Conservation (phyloP, 1,140 invertebrate genomes). For the Drosophila novamexicana region DNA sequence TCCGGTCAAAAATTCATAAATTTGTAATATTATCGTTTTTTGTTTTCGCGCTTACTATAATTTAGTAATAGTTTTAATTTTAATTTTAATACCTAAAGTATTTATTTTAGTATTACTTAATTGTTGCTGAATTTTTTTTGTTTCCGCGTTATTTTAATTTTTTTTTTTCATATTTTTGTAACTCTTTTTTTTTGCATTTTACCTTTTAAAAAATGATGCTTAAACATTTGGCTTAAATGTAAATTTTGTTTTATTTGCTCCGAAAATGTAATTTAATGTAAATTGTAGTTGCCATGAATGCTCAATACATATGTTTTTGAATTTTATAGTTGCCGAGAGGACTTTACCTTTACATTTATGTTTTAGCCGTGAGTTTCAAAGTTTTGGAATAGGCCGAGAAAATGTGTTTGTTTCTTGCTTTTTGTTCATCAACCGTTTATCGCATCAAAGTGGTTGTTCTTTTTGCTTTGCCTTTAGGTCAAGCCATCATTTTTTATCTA, state of each 20-base stretch:
- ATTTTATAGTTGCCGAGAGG: conserved; percentile 54
- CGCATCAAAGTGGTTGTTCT: conserved; percentile 14
- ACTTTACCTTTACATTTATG: conserved; percentile 34
- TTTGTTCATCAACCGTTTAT: not conserved
- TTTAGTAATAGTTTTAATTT: conserved; percentile 66
- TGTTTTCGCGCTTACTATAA: conserved; percentile 40
- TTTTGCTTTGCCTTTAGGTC: conserved; percentile 36
- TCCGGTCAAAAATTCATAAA: conserved; percentile 47
- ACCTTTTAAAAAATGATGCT: conserved; percentile 75
- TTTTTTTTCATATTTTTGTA: conserved; percentile 42
- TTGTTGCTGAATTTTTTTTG: conserved; percentile 37
- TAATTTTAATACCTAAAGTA: conserved; percentile 76
- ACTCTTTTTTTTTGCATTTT: conserved; percentile 22
- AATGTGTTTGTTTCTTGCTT: conserved; percentile 3
- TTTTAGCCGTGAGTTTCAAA: conserved; percentile 58
- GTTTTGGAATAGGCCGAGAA: conserved; percentile 63
- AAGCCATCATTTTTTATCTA: conserved; percentile 42
- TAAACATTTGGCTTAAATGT: conserved; percentile 75
- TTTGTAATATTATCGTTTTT: conserved; percentile 31
- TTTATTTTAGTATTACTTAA: conserved; percentile 54
- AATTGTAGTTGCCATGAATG: conserved; percentile 64
- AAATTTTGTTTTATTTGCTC: conserved; percentile 71
- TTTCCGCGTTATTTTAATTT: conserved; percentile 36
- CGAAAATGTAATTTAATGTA: conserved; percentile 73
- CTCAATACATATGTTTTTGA: conserved; percentile 19